phyloP scores from a whole-genome alignment of 2,888 invertebrate species.

The Drymonia ruficornis region DNA sequence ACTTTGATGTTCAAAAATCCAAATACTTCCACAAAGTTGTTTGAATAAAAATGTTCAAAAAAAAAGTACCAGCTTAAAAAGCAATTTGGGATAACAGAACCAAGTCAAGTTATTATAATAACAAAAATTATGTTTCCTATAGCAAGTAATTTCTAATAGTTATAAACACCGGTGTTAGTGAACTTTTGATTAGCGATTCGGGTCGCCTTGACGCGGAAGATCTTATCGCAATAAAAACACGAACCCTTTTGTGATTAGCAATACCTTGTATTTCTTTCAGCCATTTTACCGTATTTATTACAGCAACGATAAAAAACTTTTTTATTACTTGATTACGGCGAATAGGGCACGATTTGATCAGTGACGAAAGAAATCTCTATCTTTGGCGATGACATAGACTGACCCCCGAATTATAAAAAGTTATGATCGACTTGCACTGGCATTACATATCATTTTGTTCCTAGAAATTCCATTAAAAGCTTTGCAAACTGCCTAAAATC shows the following conservation, averaged over 20 bases:
- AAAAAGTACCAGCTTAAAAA: not conserved
- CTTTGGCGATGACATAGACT: no score
- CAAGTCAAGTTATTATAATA: slow-evolving; percentile 1
- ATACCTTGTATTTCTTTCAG: slow-evolving; percentile 27
- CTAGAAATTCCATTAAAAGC: no score
- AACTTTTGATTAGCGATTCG: slow-evolving; percentile 36
- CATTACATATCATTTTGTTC: no score
- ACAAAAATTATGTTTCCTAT: not conserved
- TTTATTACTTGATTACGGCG: slow-evolving; percentile 1
- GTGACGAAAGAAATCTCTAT: no score
- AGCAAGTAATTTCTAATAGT: slow-evolving; percentile 3
- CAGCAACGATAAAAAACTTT: slow-evolving; percentile 5
- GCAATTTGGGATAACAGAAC: not conserved
- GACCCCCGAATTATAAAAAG: no score
- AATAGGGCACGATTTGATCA: not conserved
- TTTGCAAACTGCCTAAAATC: no score
- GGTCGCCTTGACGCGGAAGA: slow-evolving; percentile 37
- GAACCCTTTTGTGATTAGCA: slow-evolving; percentile 41
- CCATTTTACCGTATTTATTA: slow-evolving; percentile 28
- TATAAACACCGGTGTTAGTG: slow-evolving; percentile 11
- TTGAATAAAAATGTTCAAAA: not conserved
- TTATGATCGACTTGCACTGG: no score
- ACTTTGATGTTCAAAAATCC: no score
- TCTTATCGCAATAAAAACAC: slow-evolving; percentile 42
- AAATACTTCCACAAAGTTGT: no score